Evolutionary conservation across 2,113 vertebrate species (phyloP).

Genomic region (Glaucidium brasilianum): DNA sequence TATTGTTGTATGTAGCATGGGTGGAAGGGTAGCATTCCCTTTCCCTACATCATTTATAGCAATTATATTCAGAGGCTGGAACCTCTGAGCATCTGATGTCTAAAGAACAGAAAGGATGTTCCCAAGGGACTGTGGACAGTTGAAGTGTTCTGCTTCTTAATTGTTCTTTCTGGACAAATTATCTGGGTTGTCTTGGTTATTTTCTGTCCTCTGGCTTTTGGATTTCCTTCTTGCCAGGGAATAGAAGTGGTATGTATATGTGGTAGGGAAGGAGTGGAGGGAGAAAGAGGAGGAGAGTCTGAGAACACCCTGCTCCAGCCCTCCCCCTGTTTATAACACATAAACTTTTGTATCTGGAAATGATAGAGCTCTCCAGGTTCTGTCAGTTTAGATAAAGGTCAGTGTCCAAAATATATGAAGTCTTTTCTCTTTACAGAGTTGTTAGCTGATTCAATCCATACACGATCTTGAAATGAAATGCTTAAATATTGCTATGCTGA

Average conservation of each 20-base stretch:
- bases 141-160: not conserved
- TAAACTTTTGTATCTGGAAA: not conserved
- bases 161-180: not conserved
- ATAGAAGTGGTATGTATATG: not conserved
- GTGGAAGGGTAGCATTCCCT: not conserved
- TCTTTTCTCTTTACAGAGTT: not conserved
- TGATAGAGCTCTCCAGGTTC: not conserved
- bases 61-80: not conserved
- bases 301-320: not conserved
- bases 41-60: not conserved
- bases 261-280: not conserved
- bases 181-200: not conserved
- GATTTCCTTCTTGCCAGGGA: not conserved
- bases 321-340: not conserved
- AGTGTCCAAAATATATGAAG: not conserved
- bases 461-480: not conserved
- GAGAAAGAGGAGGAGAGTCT: not conserved
- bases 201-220: not conserved
- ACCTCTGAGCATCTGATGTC: not conserved
- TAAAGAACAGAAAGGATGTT: not conserved
- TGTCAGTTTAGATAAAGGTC: not conserved
- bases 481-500: constrained; percentile 11
- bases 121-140: not conserved
- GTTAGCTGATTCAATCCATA: not conserved
- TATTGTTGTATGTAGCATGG: not conserved